These are phyloP conservation scores for Pipistrellus pygmaeus DNA, from an alignment of 2,797 vertebrate species.

Conservation along the genomic window DNA sequence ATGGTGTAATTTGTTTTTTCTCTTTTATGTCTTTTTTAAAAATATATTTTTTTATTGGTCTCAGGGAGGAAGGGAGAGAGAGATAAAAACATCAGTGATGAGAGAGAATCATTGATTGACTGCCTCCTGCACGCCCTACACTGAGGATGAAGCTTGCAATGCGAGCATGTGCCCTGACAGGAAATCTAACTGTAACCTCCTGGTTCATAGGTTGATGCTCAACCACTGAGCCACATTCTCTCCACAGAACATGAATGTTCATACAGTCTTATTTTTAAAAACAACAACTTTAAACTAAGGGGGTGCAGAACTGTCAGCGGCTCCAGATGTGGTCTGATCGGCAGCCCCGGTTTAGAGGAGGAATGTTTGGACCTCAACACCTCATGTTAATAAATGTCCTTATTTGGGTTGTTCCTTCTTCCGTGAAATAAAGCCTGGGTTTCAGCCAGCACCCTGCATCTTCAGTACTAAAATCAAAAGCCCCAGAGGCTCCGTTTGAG, in stretches of 20 bases:
- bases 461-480: constrained; percentile 60
- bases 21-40: not conserved
- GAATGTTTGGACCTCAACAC: not conserved
- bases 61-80: too few species aligned
- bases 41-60: too few species aligned
- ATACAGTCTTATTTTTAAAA: not conserved
- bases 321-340: not conserved
- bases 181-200: too few species aligned
- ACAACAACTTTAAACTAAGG: not conserved
- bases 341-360: not conserved
- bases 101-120: too few species aligned
- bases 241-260: not conserved
- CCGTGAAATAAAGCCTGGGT: not conserved
- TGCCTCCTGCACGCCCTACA: too few species aligned
- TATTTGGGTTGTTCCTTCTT: not conserved
- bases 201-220: too few species aligned
- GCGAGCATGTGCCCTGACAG: too few species aligned
- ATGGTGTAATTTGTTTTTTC: not conserved
- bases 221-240: not conserved
- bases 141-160: too few species aligned
- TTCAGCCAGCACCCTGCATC: not conserved
- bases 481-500: constrained; percentile 69
- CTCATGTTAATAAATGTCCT: not conserved
- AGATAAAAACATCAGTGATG: too few species aligned
- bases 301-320: not conserved